Evolutionary conservation across 2,113 vertebrate species (phyloP).

Genomic region (Spea multiplicata): DNA sequence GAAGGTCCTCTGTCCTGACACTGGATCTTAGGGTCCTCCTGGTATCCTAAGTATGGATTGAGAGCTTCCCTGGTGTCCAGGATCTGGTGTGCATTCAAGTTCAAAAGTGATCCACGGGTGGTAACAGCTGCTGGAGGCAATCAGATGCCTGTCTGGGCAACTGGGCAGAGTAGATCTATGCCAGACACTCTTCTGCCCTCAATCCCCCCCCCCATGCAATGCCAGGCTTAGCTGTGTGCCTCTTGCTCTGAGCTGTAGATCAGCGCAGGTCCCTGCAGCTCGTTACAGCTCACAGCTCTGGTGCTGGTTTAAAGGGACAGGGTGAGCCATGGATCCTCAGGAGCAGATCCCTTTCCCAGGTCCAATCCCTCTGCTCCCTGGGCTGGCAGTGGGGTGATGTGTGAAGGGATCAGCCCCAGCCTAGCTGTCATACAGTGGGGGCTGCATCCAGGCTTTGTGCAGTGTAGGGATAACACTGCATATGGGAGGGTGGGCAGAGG

Average conservation of each 20-base stretch:
- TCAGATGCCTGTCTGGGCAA: neutral
- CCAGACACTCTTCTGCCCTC: conserved; percentile 1
- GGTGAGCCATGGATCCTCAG: conserved; percentile 10
- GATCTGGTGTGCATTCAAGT: neutral
- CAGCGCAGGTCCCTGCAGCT: conserved; percentile 20
- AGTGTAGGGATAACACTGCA: neutral
- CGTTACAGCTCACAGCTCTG: conserved; percentile 24
- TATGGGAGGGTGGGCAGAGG: neutral
- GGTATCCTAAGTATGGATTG: no score
- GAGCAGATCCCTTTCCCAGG: conserved; percentile 11
- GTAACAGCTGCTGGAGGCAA: neutral
- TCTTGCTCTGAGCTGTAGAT: neutral
- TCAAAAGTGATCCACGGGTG: neutral
- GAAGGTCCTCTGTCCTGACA: neutral
- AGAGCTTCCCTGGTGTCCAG: conserved; percentile 8
- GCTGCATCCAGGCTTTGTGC: neutral
- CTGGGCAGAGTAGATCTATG: neutral
- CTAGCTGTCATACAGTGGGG: conserved; percentile 12
- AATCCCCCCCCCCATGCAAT: neutral
- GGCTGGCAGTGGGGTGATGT: conserved; percentile 2
- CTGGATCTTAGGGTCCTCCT: neutral
- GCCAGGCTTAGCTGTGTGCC: conserved; percentile 13
- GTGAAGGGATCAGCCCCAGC: neutral
- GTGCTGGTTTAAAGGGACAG: conserved; percentile 35
- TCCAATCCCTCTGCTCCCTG: conserved; percentile 9